These are phyloP conservation scores for Eulithis prunata DNA, from an alignment of 2,888 invertebrate genomes.

Conservation along the genomic window DNA sequence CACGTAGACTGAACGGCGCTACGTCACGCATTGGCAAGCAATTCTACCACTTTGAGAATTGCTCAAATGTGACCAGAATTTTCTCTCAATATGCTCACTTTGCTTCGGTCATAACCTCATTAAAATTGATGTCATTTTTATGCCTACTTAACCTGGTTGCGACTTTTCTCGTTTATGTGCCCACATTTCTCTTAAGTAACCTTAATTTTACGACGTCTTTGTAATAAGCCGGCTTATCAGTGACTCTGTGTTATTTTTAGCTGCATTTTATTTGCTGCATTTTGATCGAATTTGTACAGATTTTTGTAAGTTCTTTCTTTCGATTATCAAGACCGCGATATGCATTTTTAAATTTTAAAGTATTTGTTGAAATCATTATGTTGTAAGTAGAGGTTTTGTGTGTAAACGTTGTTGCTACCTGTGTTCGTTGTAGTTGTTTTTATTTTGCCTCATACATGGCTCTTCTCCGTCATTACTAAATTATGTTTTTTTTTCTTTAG, in stretches of 20 bases:
- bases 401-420: not conserved
- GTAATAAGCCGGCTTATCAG: constrained; percentile 60
- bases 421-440: not conserved
- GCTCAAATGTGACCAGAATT: constrained; percentile 51
- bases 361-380: constrained; percentile 1
- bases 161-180: constrained; percentile 30
- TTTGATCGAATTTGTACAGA: constrained; percentile 5
- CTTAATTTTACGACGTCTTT: constrained; percentile 51
- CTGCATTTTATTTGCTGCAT: constrained; percentile 42
- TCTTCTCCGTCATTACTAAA: not conserved
- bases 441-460: not conserved
- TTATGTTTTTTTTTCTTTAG: not conserved
- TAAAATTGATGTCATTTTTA: constrained; percentile 23
- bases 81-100: constrained; percentile 44
- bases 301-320: not conserved
- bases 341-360: not conserved
- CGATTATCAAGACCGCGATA: not conserved
- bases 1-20: constrained; percentile 67
- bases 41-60: constrained; percentile 46
- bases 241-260: constrained; percentile 63
- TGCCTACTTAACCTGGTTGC: constrained; percentile 27
- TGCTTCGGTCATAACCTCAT: constrained; percentile 26
- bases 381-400: not conserved
- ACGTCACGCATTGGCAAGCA: constrained; percentile 58
- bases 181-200: constrained; percentile 55